phyloP scores from a whole-genome alignment of 2,797 vertebrate genomes.

The Amphiprion clarkii region DNA sequence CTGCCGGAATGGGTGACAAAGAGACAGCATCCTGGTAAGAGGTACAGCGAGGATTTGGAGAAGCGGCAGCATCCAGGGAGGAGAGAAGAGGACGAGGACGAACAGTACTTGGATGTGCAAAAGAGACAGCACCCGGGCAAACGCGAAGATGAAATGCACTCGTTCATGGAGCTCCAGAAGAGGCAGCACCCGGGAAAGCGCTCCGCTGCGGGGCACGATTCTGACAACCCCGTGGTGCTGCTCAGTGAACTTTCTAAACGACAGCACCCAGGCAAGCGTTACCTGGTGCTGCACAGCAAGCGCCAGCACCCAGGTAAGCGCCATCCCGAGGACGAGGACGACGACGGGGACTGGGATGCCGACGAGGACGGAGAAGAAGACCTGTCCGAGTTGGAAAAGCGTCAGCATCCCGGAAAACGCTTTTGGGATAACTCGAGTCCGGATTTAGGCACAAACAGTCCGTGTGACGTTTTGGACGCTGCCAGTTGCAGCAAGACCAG shows the following conservation, averaged over 20 bases:
- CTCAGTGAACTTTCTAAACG: conserved; percentile 86
- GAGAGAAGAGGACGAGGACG: conserved; percentile 80
- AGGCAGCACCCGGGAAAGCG: conserved; percentile 90
- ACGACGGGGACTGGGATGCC: conserved; percentile 70
- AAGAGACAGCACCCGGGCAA: conserved; percentile 89
- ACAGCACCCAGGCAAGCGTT: conserved; percentile 90
- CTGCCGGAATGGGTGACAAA: conserved; percentile 87
- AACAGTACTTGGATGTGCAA: conserved; percentile 75
- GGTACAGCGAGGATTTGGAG: conserved; percentile 74
- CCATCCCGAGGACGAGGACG: conserved; percentile 72
- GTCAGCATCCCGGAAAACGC: conserved; percentile 91
- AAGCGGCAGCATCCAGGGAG: conserved; percentile 90
- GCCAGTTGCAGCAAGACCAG: conserved; percentile 85
- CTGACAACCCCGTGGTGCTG: conserved; percentile 69
- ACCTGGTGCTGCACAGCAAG: conserved; percentile 80
- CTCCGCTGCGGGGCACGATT: conserved; percentile 69
- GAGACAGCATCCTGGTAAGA: conserved; percentile 88
- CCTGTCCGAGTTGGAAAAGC: conserved; percentile 83
- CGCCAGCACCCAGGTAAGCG: conserved; percentile 87
- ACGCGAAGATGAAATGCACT: conserved; percentile 80
- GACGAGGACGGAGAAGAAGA: conserved; percentile 73
- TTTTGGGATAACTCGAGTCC: conserved; percentile 80
- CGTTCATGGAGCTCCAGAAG: conserved; percentile 80
- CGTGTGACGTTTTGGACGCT: conserved; percentile 84
- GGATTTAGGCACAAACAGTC: conserved; percentile 78